Base-by-base conservation (phyloP, 2,797 vertebrate genomes). In the Pseudomugil gertrudae region DNA sequence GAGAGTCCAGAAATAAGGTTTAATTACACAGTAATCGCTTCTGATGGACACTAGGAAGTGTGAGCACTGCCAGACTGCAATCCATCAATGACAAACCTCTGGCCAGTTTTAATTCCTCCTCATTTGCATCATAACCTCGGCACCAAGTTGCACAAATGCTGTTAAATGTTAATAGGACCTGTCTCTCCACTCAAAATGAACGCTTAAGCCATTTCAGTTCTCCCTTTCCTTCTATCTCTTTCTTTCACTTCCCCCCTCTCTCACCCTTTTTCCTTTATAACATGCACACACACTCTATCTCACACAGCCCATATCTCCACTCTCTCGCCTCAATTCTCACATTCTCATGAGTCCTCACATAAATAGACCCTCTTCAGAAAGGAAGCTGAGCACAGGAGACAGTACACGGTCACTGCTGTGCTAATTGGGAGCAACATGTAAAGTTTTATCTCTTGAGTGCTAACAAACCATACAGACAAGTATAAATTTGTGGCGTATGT, bases 101-200 rank as follows among this genome's bases (percentile, higher is more conserved):
- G 97, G 96, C 95, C 96, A 96, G 95, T 98, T 99, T 99, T 99
- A 98, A 99, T 99, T 99, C 97, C 95, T 97, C 95, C 97, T 99
- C 98, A 99, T 99, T 99, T 99, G 96, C 97, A 99, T 98, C 96
- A 96, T 98, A 99, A 99, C 98, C 97, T 97, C 96, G 88, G 94
- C 96, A 97, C 96, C 96, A 96, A 98, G 96, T 98, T 98, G 96
- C 97, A 97, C 96, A 98, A 98, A 98, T 94, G 97, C 97, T 98
- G 97, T 97, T 98, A 98, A 99, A 98, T 98, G 97, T 98, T 99
- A 99, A 99, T 99, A 97, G 98, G 97, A 98, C 96, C 97, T 98
- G 97, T 99, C 98, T 98, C 94, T 97, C 96, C 92, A 94, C 96
- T 98, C 97, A 96, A 95, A 97, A 98, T 96, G 97, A 97, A 98